A percentile compares a stretch with the other conserved stretches of the same genome.
These are phyloP conservation scores for Heliconius hortense DNA, from an alignment of 2,888 invertebrate genomes.

Conservation along the genomic window DNA sequence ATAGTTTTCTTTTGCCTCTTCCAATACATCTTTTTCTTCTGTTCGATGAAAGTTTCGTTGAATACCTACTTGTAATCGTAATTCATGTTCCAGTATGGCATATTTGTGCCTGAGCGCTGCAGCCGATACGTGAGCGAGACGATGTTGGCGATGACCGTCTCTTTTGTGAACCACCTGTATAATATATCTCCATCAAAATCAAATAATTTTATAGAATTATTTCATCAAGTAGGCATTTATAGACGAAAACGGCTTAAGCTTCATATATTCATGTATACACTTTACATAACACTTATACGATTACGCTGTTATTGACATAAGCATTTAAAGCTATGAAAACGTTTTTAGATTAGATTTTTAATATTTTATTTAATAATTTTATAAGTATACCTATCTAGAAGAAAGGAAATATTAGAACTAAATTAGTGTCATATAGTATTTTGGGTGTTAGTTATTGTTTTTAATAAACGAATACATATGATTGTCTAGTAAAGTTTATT, in stretches of 20 bases:
- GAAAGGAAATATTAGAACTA: not conserved
- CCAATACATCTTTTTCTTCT: constrained; percentile 21
- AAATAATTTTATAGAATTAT: not conserved
- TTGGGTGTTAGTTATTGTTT: not conserved
- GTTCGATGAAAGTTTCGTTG: constrained; percentile 10
- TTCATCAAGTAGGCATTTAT: constrained; percentile 3
- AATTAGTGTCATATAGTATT: constrained; percentile 3
- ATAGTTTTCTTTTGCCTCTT: constrained; percentile 14
- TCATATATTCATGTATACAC: constrained; percentile 8
- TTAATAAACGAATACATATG: constrained; percentile 4
- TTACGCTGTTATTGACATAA: constrained; percentile 6
- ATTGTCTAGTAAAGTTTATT: constrained; percentile 11
- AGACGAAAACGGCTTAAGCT: constrained; percentile 23
- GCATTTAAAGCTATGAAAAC: constrained; percentile 18
- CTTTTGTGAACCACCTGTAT: constrained; percentile 73
- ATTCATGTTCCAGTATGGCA: constrained; percentile 75
- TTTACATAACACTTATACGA: constrained; percentile 16
- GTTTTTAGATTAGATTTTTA: constrained; percentile 1
- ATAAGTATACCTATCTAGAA: constrained; percentile 20
- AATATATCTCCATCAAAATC: not conserved
- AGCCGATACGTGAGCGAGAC: constrained; percentile 70
- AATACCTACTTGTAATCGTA: constrained; percentile 68
- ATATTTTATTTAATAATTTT: not conserved
- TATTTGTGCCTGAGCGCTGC: constrained; percentile 76
- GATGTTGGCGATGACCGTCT: constrained; percentile 65